Base-by-base conservation (phyloP, 2,888 invertebrate species). In the Xestia ashworthii region DNA sequence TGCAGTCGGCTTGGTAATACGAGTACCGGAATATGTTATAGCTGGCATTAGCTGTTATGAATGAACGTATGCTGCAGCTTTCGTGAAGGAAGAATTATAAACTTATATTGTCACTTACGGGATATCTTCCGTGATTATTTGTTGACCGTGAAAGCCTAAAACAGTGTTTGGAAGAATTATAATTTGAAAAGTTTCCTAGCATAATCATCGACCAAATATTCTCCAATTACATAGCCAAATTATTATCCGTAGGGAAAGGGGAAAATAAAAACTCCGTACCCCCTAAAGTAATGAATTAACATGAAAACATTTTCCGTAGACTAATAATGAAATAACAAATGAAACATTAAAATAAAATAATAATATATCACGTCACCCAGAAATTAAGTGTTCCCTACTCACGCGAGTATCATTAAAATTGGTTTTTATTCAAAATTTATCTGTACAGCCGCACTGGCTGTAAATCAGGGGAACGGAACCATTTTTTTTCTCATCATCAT, bases 321-420 rank as follows among this genome's bases (percentile, higher is more conserved):
- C n/a, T 44, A 50, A 64, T 62, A 67, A 55, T 16, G 25, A 60
- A 71, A 66, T 41, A 53, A 32, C 73, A 58, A 81, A 78, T 38
- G 5, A 71, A 62, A 84, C 50, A 74, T 72, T 77, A 71, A 53
- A 76, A 72, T 70, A 25, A 78, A 72, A 74, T 77, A 62, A 64
- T n/a, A n/a, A n/a, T n/a, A n/a, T 79, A 75, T 64, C 62, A 74
- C 67, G 69, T 67, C 79, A 71, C 41, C 2, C 41, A 46, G 55
- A 69, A 69, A 78, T 64, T 74, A 76, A 83, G 69, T 74, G 65
- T 53, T 50, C 58, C 5, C 41, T 53, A 71, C 44, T 72, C 81
- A 84, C 81, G 85, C 74, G 41, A 78, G 46, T 55, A 71, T 74
- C n/a, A 80, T 81, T 78, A 71, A 84, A 84, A 72, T 87, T 87